These are phyloP conservation scores for Metalampra italica DNA, from an alignment of 2,888 invertebrate species.

Conservation along the genomic window DNA sequence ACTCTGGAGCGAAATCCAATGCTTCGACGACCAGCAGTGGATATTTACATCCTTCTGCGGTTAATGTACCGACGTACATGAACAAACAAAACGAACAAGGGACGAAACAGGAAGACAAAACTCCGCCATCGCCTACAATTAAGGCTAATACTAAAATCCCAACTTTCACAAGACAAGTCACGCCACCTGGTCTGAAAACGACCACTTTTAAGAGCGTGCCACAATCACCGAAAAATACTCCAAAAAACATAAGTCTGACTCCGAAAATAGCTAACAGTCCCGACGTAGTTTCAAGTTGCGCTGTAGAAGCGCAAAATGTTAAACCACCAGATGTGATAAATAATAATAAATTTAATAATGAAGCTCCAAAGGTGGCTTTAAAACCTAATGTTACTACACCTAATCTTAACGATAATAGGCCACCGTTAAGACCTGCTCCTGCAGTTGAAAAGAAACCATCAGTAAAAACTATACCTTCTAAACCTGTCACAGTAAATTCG, in stretches of 20 bases:
- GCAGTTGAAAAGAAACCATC: conserved; percentile 59
- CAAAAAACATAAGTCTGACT: conserved; percentile 44
- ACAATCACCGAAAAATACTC: conserved; percentile 54
- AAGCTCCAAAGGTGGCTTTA: conserved; percentile 65
- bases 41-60: conserved; percentile 84
- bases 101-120: conserved; percentile 47
- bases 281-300: conserved; percentile 85
- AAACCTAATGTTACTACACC: conserved; percentile 62
- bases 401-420: conserved; percentile 61
- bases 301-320: conserved; percentile 64
- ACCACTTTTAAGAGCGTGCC: conserved; percentile 62
- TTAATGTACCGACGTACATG: conserved; percentile 79
- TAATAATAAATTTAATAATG: conserved; percentile 63
- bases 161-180: conserved; percentile 64
- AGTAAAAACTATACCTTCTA: conserved; percentile 42
- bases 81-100: conserved; percentile 37
- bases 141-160: conserved; percentile 71
- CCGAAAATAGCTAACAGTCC: conserved; percentile 80
- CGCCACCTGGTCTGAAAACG: conserved; percentile 72
- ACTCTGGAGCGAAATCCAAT: conserved; percentile 79
- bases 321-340: conserved; percentile 82
- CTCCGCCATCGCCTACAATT: conserved; percentile 59
- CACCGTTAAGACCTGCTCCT: conserved; percentile 55
- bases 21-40: conserved; percentile 83
- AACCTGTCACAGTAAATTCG: conserved; percentile 37